These are phyloP conservation scores for Zoanthus sansibaricus DNA, from an alignment of 92 coral and sea anemone species.

Conservation along the genomic window DNA sequence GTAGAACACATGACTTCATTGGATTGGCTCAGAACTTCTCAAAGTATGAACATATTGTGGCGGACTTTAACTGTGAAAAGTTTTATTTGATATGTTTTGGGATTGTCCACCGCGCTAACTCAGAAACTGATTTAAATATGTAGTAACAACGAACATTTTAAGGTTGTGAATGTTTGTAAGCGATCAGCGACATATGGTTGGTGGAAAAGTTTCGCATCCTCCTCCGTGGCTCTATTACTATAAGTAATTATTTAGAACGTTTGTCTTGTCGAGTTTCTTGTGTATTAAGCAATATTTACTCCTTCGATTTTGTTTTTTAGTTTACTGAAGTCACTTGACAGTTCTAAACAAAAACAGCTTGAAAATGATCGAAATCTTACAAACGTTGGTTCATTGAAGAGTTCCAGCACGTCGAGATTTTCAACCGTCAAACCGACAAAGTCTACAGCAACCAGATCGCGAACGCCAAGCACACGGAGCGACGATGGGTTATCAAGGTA, in stretches of 20 bases:
- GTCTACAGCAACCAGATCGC: conserved; percentile 48
- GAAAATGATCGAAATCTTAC: conserved; percentile 88
- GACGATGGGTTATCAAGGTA: conserved; percentile 81
- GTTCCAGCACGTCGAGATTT: conserved; percentile 52
- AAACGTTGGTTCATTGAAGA: conserved; percentile 64
- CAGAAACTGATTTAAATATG: background rate
- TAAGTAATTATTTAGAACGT: conserved; percentile 58
- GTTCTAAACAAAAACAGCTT: conserved; percentile 92
- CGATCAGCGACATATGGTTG: background rate
- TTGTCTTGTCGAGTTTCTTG: conserved; percentile 12
- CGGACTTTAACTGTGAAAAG: background rate
- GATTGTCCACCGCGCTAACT: background rate
- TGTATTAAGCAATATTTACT: background rate
- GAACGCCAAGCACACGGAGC: conserved; percentile 79
- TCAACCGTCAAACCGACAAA: conserved; percentile 61
- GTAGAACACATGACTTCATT: conserved; percentile 24
- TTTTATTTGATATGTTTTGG: background rate
- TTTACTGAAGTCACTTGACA: conserved; percentile 82
- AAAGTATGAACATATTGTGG: conserved; percentile 1
- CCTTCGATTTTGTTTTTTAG: conserved; percentile 39
- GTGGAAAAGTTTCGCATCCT: conserved; percentile 6
- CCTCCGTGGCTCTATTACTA: conserved; percentile 75
- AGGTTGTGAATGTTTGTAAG: background rate
- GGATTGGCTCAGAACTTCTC: conserved; percentile 8
- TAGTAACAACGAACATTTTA: background rate